Conservation (phyloP, 1,140 invertebrate genomes). For the Pseudachorutes palmiensis region DNA sequence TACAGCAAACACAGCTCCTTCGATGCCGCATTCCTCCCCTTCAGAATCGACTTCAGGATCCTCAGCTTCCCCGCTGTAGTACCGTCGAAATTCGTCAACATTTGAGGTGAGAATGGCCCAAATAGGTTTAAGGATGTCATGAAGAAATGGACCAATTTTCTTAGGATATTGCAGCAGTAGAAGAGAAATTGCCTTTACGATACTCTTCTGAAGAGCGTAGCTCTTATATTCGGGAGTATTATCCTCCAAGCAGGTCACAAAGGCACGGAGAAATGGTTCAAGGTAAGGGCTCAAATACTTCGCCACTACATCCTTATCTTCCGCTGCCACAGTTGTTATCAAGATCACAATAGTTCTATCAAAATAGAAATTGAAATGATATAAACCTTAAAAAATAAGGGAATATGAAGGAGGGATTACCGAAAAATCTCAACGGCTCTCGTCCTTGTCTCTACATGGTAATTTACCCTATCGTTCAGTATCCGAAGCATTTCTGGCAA, state of each 20-base stretch:
- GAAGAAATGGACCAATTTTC: constrained; percentile 55
- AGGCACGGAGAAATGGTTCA: constrained; percentile 61
- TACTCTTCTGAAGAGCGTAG: constrained; percentile 61
- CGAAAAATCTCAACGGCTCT: constrained; percentile 59
- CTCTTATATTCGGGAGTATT: constrained; percentile 48
- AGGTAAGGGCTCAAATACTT: constrained; percentile 57
- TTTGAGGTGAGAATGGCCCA: constrained; percentile 64
- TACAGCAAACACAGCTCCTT: constrained; percentile 63
- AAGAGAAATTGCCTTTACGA: constrained; percentile 58
- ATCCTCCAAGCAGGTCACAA: constrained; percentile 54
- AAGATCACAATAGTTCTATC: constrained; percentile 50
- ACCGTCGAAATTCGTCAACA: constrained; percentile 55
- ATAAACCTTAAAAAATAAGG: background rate
- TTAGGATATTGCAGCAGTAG: constrained; percentile 59
- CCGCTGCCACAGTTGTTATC: constrained; percentile 50
- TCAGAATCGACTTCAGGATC: constrained; percentile 50
- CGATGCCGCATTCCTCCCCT: constrained; percentile 53
- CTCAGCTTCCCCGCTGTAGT: constrained; percentile 51
- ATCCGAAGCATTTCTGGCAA: constrained; percentile 68
- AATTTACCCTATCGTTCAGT: constrained; percentile 56
- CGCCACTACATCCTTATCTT: constrained; percentile 52
- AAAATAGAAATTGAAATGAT: constrained; percentile 1
- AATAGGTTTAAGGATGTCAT: constrained; percentile 59
- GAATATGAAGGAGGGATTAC: no score
- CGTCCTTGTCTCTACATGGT: constrained; percentile 52